Evolutionary conservation across 2,888 invertebrate species (phyloP), one percentile per base, ranked within the genome.

Genomic region (Latheticus oryzae): DNA sequence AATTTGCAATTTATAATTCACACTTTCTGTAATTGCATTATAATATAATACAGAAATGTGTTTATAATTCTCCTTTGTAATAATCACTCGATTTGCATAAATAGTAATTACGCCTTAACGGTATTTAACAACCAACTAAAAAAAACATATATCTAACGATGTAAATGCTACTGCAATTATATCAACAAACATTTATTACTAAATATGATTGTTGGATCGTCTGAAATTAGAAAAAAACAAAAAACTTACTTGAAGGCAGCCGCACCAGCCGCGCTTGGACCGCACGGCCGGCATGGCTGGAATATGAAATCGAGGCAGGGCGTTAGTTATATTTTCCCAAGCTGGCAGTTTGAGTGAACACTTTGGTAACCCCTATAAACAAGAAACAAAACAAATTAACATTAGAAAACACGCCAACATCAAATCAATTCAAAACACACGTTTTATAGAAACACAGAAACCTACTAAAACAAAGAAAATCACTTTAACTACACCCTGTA

Each of bases 161-260:
- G 35, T 4, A 35, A 26, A 28, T 26, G 28, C 28, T 28, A 11
- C 28, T 16, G 16, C 21, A 45, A 45, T 45, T 30, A 21, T 19
- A 32, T 30, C 21, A n/a, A 45, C 32, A 45, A 45, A 45, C n/a
- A n/a, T n/a, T n/a, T n/a, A n/a, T n/a, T n/a, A n/a, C n/a, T n/a
- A n/a, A n/a, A n/a, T n/a, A n/a, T n/a, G n/a, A n/a, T n/a, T n/a
- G n/a, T n/a, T n/a, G n/a, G n/a, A n/a, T n/a, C 38, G 3, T 3
- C n/a, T 2, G 3, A 12, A 38, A 38, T 19, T 9, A 21, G 23
- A 23, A 19, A 16, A 35, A 35, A 45, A 13, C 15, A n/a, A n/a
- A n/a, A 5, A 23, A 74, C 80, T 82, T 76, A 92, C 93, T 85
- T 93, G 90, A 64, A 93, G 81, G 75, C 93, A 93, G 72, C 92